Evolutionary conservation across 2,888 invertebrate species (phyloP).

Genomic region (Meganola albula): DNA sequence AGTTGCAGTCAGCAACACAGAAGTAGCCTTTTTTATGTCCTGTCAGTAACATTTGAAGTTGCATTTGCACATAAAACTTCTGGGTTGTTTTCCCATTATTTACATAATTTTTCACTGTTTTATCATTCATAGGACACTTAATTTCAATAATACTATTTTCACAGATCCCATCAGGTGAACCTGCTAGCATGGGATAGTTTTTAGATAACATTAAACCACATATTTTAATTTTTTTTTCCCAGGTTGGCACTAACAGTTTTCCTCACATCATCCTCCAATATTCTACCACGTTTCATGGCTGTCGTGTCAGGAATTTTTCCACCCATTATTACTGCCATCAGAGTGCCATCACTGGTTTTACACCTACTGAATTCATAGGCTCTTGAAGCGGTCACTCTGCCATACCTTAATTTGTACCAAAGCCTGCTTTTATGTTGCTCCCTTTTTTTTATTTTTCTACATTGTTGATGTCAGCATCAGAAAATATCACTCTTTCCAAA

Average conservation of each 20-base stretch:
- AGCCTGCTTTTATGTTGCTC: conserved; percentile 12
- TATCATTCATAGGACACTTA: conserved; percentile 7
- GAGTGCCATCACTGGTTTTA: conserved; percentile 15
- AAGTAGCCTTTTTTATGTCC: conserved; percentile 14
- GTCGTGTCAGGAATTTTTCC: conserved; percentile 21
- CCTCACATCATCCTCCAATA: conserved; percentile 19
- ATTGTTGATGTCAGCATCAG: conserved; percentile 10
- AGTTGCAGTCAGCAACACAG: conserved; percentile 21
- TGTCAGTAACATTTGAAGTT: conserved; percentile 23
- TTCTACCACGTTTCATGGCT: conserved; percentile 20
- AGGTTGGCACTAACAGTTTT: conserved; percentile 17
- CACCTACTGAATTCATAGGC: conserved; percentile 34
- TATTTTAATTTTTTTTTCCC: conserved; percentile 19
- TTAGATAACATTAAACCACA: conserved; percentile 20
- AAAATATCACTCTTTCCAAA: conserved; percentile 9
- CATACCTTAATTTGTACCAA: conserved; percentile 35
- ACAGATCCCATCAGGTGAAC: conserved; percentile 29
- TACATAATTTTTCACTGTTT: conserved; percentile 9
- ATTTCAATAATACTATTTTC: conserved; percentile 3
- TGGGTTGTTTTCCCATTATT: conserved; percentile 15
- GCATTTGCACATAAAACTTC: conserved; percentile 22
- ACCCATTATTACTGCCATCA: conserved; percentile 14
- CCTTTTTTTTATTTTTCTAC: conserved; percentile 7
- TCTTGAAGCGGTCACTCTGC: conserved; percentile 32
- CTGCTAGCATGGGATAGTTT: no score